Conservation (phyloP, 2,888 invertebrate species). For the Tridacna crocea region DNA sequence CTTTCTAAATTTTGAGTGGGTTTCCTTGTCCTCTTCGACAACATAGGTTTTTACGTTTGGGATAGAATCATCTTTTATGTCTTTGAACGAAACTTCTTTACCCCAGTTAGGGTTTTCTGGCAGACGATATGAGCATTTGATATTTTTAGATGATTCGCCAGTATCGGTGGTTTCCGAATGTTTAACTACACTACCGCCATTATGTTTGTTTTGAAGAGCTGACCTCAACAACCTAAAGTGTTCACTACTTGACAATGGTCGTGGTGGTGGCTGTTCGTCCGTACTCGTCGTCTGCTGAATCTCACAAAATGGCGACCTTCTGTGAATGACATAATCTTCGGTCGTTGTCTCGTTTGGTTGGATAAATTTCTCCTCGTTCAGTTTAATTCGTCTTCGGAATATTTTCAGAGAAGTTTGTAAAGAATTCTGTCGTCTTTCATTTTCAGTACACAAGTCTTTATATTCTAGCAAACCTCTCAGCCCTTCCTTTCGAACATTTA, state of each 20-base stretch:
- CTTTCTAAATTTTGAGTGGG: constrained; percentile 52
- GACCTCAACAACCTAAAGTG: constrained; percentile 55
- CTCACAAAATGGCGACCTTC: constrained; percentile 48
- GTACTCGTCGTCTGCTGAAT: constrained; percentile 12
- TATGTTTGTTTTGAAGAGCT: constrained; percentile 52
- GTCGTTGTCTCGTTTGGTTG: constrained; percentile 59
- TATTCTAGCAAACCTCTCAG: constrained; percentile 52
- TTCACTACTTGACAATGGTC: constrained; percentile 49
- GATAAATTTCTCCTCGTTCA: constrained; percentile 61
- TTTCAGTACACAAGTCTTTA: constrained; percentile 56
- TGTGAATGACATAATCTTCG: constrained; percentile 60
- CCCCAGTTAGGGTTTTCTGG: constrained; percentile 65
- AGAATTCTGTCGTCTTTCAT: constrained; percentile 54
- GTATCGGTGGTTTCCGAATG: constrained; percentile 39
- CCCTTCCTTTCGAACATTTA: constrained; percentile 55
- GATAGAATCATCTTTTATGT: constrained; percentile 65
- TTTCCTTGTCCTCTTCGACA: constrained; percentile 53
- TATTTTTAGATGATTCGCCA: constrained; percentile 51
- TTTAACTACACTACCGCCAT: constrained; percentile 40
- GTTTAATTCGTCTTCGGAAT: constrained; percentile 57
- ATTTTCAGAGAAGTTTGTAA: constrained; percentile 57
- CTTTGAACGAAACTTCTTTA: constrained; percentile 64
- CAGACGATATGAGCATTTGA: constrained; percentile 64
- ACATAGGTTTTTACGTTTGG: constrained; percentile 70
- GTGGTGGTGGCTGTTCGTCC: constrained; percentile 33